These are phyloP conservation scores for Lepus europaeus DNA, from an alignment of 2,113 vertebrate species.

Conservation along the genomic window DNA sequence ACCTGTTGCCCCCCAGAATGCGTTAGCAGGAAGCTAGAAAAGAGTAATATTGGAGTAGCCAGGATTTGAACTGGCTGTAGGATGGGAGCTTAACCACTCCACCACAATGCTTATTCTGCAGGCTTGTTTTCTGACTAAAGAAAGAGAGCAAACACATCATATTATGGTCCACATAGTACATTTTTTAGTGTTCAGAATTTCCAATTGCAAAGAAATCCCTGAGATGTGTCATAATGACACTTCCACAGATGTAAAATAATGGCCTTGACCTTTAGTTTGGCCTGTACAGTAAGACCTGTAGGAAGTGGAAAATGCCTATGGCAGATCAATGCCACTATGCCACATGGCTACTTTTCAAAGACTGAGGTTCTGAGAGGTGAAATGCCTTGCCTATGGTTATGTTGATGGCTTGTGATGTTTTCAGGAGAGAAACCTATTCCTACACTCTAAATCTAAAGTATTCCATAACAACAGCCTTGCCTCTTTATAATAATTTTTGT, in stretches of 20 bases:
- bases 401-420: neutral
- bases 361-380: neutral
- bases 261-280: neutral
- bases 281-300: neutral
- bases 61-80: no score
- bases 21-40: no score
- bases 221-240: neutral
- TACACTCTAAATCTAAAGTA: neutral
- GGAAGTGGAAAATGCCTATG: neutral
- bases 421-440: neutral
- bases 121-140: neutral
- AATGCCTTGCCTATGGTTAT: neutral
- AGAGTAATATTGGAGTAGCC: no score
- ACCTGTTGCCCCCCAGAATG: no score
- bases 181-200: conserved; percentile 25
- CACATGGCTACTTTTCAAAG: neutral
- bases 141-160: neutral
- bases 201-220: neutral
- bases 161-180: accelerated
- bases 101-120: neutral
- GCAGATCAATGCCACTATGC: neutral
- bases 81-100: no score
- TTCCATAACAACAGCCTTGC: neutral
- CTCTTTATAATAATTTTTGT: neutral
- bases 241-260: neutral